phyloP scores from a whole-genome alignment of 2,888 invertebrate species.

The Crepidodera aurea region DNA sequence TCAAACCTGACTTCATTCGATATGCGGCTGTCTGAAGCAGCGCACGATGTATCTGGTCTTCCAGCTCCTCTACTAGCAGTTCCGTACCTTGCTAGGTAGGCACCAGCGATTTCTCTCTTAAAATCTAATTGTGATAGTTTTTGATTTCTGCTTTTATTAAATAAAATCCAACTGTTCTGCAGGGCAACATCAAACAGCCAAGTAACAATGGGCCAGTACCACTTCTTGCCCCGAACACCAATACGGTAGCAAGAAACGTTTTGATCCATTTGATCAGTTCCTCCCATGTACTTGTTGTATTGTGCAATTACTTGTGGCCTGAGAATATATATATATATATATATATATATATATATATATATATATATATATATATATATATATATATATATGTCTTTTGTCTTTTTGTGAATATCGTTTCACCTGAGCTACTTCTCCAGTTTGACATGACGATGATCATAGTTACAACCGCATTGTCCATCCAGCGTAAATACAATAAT shows the following conservation, averaged over 20 bases:
- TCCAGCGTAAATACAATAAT: conserved; percentile 42
- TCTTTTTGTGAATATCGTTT: conserved; percentile 31
- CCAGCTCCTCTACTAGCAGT: background rate
- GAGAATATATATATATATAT: too few species aligned
- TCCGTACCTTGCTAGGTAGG: background rate
- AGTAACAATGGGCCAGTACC: conserved; percentile 34
- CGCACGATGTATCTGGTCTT: background rate
- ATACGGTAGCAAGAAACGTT: conserved; percentile 1
- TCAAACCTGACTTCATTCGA: background rate
- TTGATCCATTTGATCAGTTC: conserved; percentile 30
- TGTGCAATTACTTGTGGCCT: conserved; percentile 20
- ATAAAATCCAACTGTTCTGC: conserved; percentile 34
- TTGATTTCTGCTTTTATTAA: conserved; percentile 14
- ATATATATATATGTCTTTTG: conserved; percentile 30
- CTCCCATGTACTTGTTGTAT: conserved; percentile 43
- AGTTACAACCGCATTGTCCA: conserved; percentile 48
- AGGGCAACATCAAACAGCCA: conserved; percentile 33
- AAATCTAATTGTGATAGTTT: background rate
- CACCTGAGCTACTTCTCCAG: conserved; percentile 25
- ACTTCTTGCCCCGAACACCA: conserved; percentile 24
- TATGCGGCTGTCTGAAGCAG: background rate
- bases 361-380: too few species aligned
- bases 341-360: too few species aligned
- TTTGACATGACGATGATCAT: conserved; percentile 37
- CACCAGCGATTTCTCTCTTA: background rate